Percentiles rank a stretch among this genome's conserved stretches.
phyloP scores from a whole-genome alignment of 2,797 vertebrate species.

The Onychomys arenicola region DNA sequence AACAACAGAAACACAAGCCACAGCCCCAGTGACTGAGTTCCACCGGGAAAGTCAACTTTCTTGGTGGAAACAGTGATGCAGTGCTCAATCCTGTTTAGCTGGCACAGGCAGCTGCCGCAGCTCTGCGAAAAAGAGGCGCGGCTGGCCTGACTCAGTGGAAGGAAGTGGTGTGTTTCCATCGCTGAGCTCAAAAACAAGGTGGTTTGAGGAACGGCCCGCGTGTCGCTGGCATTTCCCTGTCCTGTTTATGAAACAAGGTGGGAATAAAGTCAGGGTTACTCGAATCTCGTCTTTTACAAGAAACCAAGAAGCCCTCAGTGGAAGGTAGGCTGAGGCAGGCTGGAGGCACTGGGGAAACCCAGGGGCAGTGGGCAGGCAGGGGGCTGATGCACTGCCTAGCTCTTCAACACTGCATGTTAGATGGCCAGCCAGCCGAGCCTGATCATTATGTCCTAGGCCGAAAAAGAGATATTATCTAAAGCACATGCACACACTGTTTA shows the following conservation, averaged over 20 bases:
- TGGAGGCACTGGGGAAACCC: constrained; percentile 63
- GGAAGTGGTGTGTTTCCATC: constrained; percentile 90
- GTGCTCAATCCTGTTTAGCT: constrained; percentile 38
- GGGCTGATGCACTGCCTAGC: accelerated
- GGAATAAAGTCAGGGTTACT: constrained; percentile 86
- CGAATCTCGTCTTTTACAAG: constrained; percentile 86
- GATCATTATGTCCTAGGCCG: neutral
- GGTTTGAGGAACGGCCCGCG: constrained; percentile 85
- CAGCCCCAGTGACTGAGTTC: constrained; percentile 65
- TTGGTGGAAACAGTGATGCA: constrained; percentile 84
- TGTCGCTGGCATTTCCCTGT: constrained; percentile 89
- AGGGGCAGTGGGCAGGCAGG: neutral
- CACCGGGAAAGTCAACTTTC: constrained; percentile 59
- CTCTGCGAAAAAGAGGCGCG: constrained; percentile 30
- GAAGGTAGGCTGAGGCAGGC: neutral
- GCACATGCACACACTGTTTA: neutral
- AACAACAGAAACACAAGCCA: constrained; percentile 7
- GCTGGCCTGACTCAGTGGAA: constrained; percentile 85
- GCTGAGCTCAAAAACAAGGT: constrained; percentile 86
- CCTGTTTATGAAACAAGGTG: constrained; percentile 87
- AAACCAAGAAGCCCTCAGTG: constrained; percentile 80
- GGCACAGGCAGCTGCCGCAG: constrained; percentile 40
- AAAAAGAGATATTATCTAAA: neutral
- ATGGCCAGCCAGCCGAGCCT: neutral
- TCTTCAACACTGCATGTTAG: neutral